Evolutionary conservation across 2,797 vertebrate species (phyloP), one percentile per base, ranked within the genome.

Genomic region (Chelidonichthys spinosus): DNA sequence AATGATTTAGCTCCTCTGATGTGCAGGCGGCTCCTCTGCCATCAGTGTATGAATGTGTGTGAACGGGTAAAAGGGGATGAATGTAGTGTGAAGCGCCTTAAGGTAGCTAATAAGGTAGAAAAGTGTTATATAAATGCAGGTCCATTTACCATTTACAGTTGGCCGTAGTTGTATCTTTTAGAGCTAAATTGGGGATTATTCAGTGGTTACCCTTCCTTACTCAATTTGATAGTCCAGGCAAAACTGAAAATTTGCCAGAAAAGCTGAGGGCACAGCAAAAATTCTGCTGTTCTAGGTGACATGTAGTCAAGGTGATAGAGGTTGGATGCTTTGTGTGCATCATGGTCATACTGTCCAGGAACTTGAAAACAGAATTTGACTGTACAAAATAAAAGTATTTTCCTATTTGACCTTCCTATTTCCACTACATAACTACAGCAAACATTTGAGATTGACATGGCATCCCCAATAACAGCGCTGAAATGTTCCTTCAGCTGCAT

Each of bases 371-470:
- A 39, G 11, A 74, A 54, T 78, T 40, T 44, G 2, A 52, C 67
- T 69, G 67, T 75, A 63, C 42, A 62, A 54, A 37, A 75, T 43
- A 50, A 37, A 37, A 58, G 9, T 4, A 8, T 47, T 76, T 58
- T 59, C 2, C 35, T 32, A 36, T 63, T 68, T 63, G 70, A 76
- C 72, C 54, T 42, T 17, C 69, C 8, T 11, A 25, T 62, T 47
- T 54, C 44, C 0, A 3, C n/a, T 15, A n/a, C 7, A 36, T 68
- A 69, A 54, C 33, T 44, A 17, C 35, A 56, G 63, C 13, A n/a
- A 81, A 76, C 54, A 67, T 69, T 80, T 52, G 8, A 74, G 78
- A 83, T 35, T 87, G 75, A 81, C 77, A 78, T 7, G 18, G 15
- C 17, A 68, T 69, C 54, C 59, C 52, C 49, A 33, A 35, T 85